Conservation (phyloP, 2,888 invertebrate genomes). For the Plagodis dolabraria region DNA sequence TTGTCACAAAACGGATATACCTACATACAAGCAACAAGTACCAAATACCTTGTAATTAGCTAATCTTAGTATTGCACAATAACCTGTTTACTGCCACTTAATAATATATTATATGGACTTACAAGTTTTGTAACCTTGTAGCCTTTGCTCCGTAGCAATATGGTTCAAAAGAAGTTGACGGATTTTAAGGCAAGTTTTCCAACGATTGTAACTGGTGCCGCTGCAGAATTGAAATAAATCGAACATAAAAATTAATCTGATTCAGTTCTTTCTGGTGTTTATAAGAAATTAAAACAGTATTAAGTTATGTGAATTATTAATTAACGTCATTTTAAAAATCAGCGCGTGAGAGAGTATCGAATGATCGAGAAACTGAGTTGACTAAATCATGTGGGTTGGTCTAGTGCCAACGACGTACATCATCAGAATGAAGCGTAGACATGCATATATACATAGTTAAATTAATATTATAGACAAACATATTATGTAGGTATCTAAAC, state of each 20-base stretch:
- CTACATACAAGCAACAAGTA: conserved; percentile 28
- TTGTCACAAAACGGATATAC: conserved; percentile 30
- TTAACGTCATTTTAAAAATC: conserved; percentile 14
- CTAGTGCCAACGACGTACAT: conserved; percentile 2
- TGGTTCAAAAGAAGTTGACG: conserved; percentile 3
- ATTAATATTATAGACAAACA: not conserved
- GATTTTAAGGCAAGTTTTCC: conserved; percentile 2
- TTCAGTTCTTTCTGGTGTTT: conserved; percentile 41
- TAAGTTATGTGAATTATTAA: conserved; percentile 29
- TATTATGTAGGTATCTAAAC: too few relatives aligned
- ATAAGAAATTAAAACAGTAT: conserved; percentile 32
- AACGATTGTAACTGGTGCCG: conserved; percentile 13
- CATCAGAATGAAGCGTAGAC: not conserved
- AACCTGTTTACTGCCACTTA: conserved; percentile 40
- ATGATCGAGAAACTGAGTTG: conserved; percentile 4
- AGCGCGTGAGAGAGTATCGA: conserved; percentile 30
- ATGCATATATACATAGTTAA: conserved; percentile 9
- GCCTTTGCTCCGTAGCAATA: conserved; percentile 8
- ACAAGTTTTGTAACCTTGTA: conserved; percentile 12
- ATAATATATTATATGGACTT: conserved; percentile 6
- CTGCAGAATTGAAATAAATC: conserved; percentile 45
- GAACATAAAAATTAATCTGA: conserved; percentile 46
- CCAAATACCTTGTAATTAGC: conserved; percentile 51
- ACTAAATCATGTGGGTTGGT: conserved; percentile 10
- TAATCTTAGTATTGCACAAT: conserved; percentile 57